Percentiles rank a stretch among this genome's conserved stretches.
Conservation (phyloP, 2,797 vertebrate genomes). For the Sebastes dallii region DNA sequence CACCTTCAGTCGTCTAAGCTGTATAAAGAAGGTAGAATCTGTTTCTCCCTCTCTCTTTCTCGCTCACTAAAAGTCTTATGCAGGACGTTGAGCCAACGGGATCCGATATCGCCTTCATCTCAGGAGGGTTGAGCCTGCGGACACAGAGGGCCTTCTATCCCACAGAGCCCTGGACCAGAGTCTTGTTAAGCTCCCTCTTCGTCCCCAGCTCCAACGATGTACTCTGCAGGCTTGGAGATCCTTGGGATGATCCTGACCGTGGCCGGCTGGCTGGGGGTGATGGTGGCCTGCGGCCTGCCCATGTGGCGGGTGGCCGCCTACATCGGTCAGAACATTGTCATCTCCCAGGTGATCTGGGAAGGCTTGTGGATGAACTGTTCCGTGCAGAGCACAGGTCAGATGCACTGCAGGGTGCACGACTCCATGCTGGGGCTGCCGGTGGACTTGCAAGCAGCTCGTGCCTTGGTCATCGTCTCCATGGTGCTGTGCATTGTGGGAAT, state of each 20-base stretch:
- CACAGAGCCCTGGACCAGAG: slow-evolving; percentile 23
- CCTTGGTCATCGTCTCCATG: slow-evolving; percentile 79
- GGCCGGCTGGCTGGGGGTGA: slow-evolving; percentile 85
- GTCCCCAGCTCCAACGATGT: slow-evolving; percentile 65
- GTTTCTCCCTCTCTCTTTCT: slow-evolving; percentile 70
- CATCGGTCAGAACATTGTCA: slow-evolving; percentile 86
- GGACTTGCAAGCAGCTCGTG: slow-evolving; percentile 82
- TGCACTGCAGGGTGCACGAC: slow-evolving; percentile 86
- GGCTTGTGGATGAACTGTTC: slow-evolving; percentile 88
- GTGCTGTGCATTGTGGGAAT: slow-evolving; percentile 78
- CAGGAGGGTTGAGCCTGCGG: slow-evolving; percentile 62
- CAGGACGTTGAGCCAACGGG: slow-evolving; percentile 62
- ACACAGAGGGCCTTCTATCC: slow-evolving; percentile 73
- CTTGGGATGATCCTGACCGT: slow-evolving; percentile 84
- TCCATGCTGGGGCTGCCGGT: slow-evolving; percentile 83
- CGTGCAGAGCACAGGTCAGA: slow-evolving; percentile 87
- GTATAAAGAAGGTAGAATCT: slow-evolving; percentile 83
- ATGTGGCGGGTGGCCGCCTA: slow-evolving; percentile 86
- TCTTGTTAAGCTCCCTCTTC: neutral
- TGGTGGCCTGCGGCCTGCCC: slow-evolving; percentile 85
- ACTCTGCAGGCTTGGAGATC: slow-evolving; percentile 84
- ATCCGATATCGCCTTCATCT: slow-evolving; percentile 78
- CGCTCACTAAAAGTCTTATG: slow-evolving; percentile 64
- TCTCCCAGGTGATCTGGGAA: slow-evolving; percentile 87
- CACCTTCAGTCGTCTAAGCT: slow-evolving; percentile 82